phyloP scores from a whole-genome alignment of 2,797 vertebrate species.

The Smutsia gigantea region DNA sequence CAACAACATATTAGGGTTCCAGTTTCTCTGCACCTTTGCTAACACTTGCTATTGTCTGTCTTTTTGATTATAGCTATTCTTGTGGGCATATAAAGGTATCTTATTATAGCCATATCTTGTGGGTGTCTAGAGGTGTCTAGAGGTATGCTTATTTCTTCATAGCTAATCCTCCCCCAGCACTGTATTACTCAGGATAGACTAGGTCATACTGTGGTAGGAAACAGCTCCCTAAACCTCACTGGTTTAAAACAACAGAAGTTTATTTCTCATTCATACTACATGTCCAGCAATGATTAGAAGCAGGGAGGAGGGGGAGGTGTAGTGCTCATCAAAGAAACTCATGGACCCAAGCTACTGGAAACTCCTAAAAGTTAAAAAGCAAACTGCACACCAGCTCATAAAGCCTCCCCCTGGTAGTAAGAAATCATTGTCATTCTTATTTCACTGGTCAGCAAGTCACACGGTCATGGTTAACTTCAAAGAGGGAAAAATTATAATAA shows the following conservation, averaged over 20 bases:
- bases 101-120: neutral
- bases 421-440: neutral
- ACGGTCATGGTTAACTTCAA: neutral
- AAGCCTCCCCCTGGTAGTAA: neutral
- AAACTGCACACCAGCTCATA: neutral
- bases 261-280: neutral
- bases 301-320: neutral
- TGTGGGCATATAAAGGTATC: neutral
- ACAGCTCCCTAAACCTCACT: neutral
- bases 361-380: neutral
- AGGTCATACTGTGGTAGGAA: neutral
- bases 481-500: neutral
- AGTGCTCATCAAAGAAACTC: neutral
- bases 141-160: neutral
- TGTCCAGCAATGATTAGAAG: neutral
- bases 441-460: neutral
- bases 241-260: neutral
- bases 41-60: neutral
- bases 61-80: neutral
- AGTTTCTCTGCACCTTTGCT: neutral
- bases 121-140: neutral
- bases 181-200: neutral
- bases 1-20: neutral
- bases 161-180: neutral
- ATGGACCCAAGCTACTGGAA: neutral